phyloP scores from a whole-genome alignment of 1,140 invertebrate species.

The Lerema accius region DNA sequence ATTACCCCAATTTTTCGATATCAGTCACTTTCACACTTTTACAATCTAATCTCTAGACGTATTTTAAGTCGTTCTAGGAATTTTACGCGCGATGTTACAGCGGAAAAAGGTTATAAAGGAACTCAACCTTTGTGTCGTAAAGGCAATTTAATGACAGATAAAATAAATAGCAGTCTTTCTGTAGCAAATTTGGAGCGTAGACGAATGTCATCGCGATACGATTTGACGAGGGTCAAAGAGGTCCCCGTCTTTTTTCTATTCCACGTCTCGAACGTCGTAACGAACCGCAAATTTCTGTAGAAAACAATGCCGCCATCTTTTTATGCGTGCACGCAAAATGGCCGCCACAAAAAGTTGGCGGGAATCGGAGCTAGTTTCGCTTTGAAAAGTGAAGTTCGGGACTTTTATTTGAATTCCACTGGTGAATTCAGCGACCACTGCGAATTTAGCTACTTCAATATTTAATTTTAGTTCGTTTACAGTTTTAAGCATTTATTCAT shows the following conservation, averaged over 20 bases:
- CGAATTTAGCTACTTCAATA: slow-evolving; percentile 11
- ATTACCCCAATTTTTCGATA: background rate
- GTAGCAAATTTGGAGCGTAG: slow-evolving; percentile 15
- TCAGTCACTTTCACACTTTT: background rate
- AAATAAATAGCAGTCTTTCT: slow-evolving; percentile 6
- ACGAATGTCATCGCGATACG: slow-evolving; percentile 21
- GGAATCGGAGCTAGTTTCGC: slow-evolving; percentile 43
- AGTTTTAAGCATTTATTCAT: slow-evolving; percentile 7
- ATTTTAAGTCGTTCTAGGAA: background rate
- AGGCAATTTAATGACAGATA: slow-evolving; percentile 15
- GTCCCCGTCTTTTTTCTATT: slow-evolving; percentile 40
- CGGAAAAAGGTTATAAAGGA: slow-evolving; percentile 4
- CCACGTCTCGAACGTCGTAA: slow-evolving; percentile 35
- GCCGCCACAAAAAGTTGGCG: slow-evolving; percentile 49
- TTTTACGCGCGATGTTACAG: slow-evolving; percentile 9
- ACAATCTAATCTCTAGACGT: background rate
- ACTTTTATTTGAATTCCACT: slow-evolving; percentile 35
- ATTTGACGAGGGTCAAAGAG: slow-evolving; percentile 51
- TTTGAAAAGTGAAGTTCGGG: slow-evolving; percentile 42
- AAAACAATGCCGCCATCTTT: slow-evolving; percentile 42
- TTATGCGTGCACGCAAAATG: slow-evolving; percentile 47
- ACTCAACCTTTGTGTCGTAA: slow-evolving; percentile 15
- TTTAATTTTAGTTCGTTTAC: slow-evolving; percentile 28
- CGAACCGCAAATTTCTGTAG: slow-evolving; percentile 48
- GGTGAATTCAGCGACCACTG: slow-evolving; percentile 19